Evolutionary conservation across 2,797 vertebrate species (phyloP).

Genomic region (Peromyscus eremicus): DNA sequence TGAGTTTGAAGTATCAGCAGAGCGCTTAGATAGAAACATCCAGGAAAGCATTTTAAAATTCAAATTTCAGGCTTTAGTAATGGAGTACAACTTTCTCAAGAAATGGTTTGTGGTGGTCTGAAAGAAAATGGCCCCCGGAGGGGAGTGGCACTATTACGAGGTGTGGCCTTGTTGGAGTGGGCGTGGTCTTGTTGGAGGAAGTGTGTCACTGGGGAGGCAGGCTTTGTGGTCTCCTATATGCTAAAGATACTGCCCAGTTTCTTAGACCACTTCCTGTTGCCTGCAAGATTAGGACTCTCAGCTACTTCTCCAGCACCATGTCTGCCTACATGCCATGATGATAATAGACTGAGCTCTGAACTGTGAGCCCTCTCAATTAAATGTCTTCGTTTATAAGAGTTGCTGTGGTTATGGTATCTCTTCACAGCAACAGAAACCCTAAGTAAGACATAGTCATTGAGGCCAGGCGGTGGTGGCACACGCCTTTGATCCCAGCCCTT

Average conservation of each 20-base stretch:
- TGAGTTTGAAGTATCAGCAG: neutral
- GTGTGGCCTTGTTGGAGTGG: neutral
- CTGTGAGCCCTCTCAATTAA: no score
- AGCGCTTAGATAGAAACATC: neutral
- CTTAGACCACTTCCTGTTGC: neutral
- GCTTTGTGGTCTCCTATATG: neutral
- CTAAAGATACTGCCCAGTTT: neutral
- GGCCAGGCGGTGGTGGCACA: no score
- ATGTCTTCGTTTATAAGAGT: no score
- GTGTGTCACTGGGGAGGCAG: neutral
- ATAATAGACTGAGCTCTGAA: no score
- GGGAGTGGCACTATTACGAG: neutral
- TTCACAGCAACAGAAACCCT: no score
- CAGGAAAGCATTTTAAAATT: slow-evolving; percentile 3
- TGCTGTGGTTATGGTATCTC: no score
- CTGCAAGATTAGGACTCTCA: neutral
- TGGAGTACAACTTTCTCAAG: neutral
- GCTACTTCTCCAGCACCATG: neutral
- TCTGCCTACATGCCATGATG: no score
- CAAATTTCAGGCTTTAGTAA: neutral
- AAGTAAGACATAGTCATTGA: neutral
- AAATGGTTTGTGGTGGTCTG: neutral
- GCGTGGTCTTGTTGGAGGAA: neutral
- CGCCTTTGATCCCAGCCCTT: no score
- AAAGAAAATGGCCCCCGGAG: neutral